phyloP scores from a whole-genome alignment of 2,113 vertebrate species.

The Hydrolagus affinis region DNA sequence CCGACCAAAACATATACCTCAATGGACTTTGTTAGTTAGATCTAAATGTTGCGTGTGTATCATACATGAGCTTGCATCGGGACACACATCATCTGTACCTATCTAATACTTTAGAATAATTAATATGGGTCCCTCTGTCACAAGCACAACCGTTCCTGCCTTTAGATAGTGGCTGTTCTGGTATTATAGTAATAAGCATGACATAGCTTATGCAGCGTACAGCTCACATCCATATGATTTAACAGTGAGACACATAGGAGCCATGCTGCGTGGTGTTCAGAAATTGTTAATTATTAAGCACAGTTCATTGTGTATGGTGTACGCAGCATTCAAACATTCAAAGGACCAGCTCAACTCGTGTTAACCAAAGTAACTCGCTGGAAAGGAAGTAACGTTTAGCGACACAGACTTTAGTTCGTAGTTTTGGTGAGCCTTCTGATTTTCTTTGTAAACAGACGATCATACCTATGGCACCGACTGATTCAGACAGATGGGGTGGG shows the following conservation, averaged over 20 bases:
- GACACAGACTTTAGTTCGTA: background rate
- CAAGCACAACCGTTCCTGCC: background rate
- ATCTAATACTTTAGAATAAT: background rate
- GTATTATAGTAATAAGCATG: background rate
- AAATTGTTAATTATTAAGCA: background rate
- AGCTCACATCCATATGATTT: background rate
- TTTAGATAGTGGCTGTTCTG: background rate
- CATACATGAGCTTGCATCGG: background rate
- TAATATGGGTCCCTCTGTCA: background rate
- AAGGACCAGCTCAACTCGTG: background rate
- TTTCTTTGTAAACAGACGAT: too few species aligned
- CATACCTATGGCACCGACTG: background rate
- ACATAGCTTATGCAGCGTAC: background rate
- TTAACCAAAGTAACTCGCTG: background rate
- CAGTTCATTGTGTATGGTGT: conserved; percentile 15
- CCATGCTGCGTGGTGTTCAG: conserved; percentile 5
- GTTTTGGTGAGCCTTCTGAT: background rate
- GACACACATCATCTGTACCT: too few species aligned
- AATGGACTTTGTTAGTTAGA: too few species aligned
- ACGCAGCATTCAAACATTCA: background rate
- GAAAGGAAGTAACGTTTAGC: background rate
- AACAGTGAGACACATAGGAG: background rate
- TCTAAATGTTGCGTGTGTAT: too few species aligned
- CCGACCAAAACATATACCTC: too few species aligned
- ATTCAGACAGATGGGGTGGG: conserved; percentile 11